Conservation (phyloP, 2,797 vertebrate genomes). For the Rhabdomys pumilio region DNA sequence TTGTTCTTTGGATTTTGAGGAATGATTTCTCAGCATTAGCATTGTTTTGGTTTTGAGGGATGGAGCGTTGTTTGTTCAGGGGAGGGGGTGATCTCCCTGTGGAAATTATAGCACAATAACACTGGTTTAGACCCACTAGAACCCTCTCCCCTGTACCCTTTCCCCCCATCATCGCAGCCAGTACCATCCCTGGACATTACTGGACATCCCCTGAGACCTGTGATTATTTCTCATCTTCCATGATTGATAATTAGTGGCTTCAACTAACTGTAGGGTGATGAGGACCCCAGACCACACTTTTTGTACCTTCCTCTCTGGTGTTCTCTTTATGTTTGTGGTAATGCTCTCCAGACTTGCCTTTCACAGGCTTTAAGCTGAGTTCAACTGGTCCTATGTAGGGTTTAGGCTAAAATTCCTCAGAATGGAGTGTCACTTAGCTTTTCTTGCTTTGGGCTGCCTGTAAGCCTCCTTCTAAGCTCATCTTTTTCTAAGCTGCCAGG, state of each 20-base stretch:
- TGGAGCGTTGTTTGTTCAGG: neutral
- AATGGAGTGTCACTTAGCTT: constrained; percentile 69
- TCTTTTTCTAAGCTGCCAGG: constrained; percentile 76
- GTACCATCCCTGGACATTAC: neutral
- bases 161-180: neutral
- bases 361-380: constrained; percentile 61
- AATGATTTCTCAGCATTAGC: neutral
- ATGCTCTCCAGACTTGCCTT: constrained; percentile 70
- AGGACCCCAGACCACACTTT: constrained; percentile 1
- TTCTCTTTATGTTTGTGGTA: constrained; percentile 63
- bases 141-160: neutral
- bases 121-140: neutral
- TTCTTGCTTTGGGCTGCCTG: constrained; percentile 59
- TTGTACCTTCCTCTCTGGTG: constrained; percentile 58
- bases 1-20: constrained; percentile 31
- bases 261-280: neutral
- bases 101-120: neutral
- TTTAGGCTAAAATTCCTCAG: constrained; percentile 73
- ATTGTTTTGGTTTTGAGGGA: neutral
- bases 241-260: neutral
- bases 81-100: neutral
- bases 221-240: neutral
- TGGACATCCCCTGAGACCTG: neutral
- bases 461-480: constrained; percentile 73
- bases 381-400: constrained; percentile 45